Conservation (phyloP, 2,797 vertebrate species). For the Paguma larvata region DNA sequence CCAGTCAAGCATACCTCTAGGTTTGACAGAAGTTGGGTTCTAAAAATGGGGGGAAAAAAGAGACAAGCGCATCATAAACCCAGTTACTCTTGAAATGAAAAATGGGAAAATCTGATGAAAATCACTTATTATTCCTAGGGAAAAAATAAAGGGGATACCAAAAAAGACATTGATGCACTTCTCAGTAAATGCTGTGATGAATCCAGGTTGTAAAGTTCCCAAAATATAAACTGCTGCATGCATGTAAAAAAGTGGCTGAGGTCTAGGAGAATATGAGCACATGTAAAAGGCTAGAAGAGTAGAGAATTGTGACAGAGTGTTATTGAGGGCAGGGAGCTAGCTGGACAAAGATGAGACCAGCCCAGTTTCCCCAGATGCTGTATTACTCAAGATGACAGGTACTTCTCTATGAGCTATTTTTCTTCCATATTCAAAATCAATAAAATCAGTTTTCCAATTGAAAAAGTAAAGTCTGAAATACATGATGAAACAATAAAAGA, state of each 20-base stretch:
- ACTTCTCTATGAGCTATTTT: background rate
- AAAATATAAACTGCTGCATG: background rate
- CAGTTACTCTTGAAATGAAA: background rate
- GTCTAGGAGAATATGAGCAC: background rate
- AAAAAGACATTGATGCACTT: background rate
- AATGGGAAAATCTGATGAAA: background rate
- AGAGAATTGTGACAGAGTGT: background rate
- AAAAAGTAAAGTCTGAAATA: constrained; percentile 42
- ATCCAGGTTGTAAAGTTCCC: background rate
- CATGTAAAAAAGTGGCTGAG: background rate
- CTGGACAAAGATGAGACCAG: too few relatives aligned
- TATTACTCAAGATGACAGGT: background rate
- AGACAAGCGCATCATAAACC: background rate
- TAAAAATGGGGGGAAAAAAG: background rate
- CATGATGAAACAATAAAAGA: background rate
- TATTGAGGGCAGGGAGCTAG: background rate
- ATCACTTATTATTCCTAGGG: background rate
- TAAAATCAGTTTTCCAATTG: constrained; percentile 11
- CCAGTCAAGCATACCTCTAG: background rate
- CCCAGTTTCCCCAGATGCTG: background rate
- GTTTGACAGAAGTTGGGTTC: background rate
- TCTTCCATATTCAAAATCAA: background rate
- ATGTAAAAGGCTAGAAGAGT: background rate
- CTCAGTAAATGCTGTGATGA: constrained; percentile 10
- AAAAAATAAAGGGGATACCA: background rate